Percentiles rank a stretch among this genome's conserved stretches.
Evolutionary conservation across 2,888 invertebrate species (phyloP).

Genomic region (Ditylenchus weischeri): DNA sequence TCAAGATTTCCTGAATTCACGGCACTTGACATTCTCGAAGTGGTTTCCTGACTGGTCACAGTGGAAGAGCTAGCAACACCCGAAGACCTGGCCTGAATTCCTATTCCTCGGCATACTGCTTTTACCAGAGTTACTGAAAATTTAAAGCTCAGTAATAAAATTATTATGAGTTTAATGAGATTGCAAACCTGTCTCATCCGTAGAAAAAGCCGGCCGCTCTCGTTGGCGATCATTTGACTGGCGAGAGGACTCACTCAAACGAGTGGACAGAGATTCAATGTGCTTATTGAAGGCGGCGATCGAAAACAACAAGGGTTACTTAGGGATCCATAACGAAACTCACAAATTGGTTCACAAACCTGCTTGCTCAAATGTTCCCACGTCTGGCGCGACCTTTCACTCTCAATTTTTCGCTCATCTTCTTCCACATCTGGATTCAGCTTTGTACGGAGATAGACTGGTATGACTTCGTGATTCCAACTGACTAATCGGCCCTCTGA

Average conservation of each 20-base stretch:
- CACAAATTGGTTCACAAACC: slow-evolving; percentile 23
- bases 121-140: slow-evolving; percentile 16
- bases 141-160: background rate
- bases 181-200: slow-evolving; percentile 16
- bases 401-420: slow-evolving; percentile 33
- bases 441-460: slow-evolving; percentile 47
- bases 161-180: background rate
- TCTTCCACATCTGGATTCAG: slow-evolving; percentile 34
- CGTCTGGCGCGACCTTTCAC: slow-evolving; percentile 20
- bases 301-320: slow-evolving; percentile 23
- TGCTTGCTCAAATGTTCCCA: slow-evolving; percentile 28
- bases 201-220: slow-evolving; percentile 8
- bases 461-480: slow-evolving; percentile 54
- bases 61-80: slow-evolving; percentile 3
- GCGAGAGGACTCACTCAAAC: slow-evolving; percentile 24
- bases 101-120: slow-evolving; percentile 22
- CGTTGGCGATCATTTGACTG: background rate
- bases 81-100: slow-evolving; percentile 14
- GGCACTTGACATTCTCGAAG: background rate
- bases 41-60: background rate
- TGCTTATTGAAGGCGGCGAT: slow-evolving; percentile 45
- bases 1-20: background rate
- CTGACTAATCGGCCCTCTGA: slow-evolving; percentile 44
- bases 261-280: slow-evolving; percentile 39
- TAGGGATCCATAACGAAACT: background rate